These are phyloP conservation scores for Xiphophorus hellerii DNA, from an alignment of 2,113 vertebrate genomes.

Conservation along the genomic window DNA sequence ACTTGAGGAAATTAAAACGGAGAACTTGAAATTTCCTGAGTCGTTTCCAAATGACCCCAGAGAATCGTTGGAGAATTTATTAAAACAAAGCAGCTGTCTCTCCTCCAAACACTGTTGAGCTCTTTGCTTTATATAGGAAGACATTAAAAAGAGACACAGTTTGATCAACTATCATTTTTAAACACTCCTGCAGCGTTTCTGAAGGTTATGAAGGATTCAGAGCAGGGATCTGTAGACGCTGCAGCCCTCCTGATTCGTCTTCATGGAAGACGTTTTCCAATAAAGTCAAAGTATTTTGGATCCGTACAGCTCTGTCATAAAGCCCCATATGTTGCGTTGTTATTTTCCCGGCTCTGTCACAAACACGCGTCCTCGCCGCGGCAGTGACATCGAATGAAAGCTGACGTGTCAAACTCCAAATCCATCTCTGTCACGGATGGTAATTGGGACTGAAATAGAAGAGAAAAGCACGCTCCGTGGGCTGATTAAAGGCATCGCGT, in stretches of 20 bases:
- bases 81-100: slow-evolving; percentile 29
- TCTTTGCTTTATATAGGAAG: slow-evolving; percentile 13
- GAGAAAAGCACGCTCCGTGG: slow-evolving; percentile 23
- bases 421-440: slow-evolving; percentile 66
- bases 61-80: slow-evolving; percentile 32
- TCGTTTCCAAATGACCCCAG: slow-evolving; percentile 47
- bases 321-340: slow-evolving; percentile 67
- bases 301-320: slow-evolving; percentile 63
- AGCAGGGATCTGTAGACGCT: slow-evolving; percentile 60
- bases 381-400: slow-evolving; percentile 52
- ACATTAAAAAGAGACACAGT: slow-evolving; percentile 27
- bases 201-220: slow-evolving; percentile 52
- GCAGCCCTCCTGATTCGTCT: slow-evolving; percentile 64
- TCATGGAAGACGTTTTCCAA: slow-evolving; percentile 67
- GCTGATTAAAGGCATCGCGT: slow-evolving; percentile 45
- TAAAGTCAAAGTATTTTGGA: slow-evolving; percentile 63
- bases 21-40: slow-evolving; percentile 50
- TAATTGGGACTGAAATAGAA: slow-evolving; percentile 58
- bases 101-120: background rate
- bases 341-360: slow-evolving; percentile 45
- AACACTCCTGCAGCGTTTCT: slow-evolving; percentile 42
- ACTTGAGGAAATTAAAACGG: slow-evolving; percentile 57
- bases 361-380: slow-evolving; percentile 58
- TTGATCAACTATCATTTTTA: slow-evolving; percentile 52
- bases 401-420: slow-evolving; percentile 69